phyloP scores from a whole-genome alignment of 2,888 invertebrate genomes.

The Netelia virgata region DNA sequence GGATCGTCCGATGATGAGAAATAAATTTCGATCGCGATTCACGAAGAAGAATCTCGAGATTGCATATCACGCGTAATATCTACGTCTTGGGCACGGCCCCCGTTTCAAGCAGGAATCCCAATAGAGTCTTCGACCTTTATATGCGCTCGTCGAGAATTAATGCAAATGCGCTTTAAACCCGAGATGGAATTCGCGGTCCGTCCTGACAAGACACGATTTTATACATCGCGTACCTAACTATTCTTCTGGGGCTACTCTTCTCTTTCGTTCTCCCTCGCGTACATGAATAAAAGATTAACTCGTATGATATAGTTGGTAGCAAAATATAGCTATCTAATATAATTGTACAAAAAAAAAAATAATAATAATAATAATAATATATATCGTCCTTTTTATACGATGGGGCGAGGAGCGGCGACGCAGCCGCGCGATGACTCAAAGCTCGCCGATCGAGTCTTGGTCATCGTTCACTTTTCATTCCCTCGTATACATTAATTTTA shows the following conservation, averaged over 20 bases:
- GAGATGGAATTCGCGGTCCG: conserved; percentile 33
- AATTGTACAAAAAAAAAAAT: background rate
- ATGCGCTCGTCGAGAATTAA: conserved; percentile 30
- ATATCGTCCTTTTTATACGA: background rate
- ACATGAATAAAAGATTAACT: conserved; percentile 26
- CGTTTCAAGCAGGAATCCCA: conserved; percentile 7
- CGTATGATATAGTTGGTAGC: background rate
- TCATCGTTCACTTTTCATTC: conserved; percentile 25
- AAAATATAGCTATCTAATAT: background rate
- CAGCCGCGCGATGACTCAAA: conserved; percentile 37
- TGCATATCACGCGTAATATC: conserved; percentile 26
- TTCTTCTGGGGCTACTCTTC: background rate
- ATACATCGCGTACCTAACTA: conserved; percentile 18
- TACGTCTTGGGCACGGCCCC: conserved; percentile 27
- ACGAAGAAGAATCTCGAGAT: conserved; percentile 31
- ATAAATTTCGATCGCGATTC: background rate
- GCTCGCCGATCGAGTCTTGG: conserved; percentile 37
- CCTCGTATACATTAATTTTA: background rate
- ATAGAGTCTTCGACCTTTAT: conserved; percentile 47
- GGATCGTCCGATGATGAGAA: background rate
- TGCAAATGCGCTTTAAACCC: conserved; percentile 46
- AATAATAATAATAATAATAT: conserved; percentile 6
- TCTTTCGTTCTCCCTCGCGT: background rate
- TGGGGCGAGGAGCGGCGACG: conserved; percentile 12
- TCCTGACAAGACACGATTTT: background rate